phyloP scores from a whole-genome alignment of 2,797 vertebrate species.

The Nasua narica region DNA sequence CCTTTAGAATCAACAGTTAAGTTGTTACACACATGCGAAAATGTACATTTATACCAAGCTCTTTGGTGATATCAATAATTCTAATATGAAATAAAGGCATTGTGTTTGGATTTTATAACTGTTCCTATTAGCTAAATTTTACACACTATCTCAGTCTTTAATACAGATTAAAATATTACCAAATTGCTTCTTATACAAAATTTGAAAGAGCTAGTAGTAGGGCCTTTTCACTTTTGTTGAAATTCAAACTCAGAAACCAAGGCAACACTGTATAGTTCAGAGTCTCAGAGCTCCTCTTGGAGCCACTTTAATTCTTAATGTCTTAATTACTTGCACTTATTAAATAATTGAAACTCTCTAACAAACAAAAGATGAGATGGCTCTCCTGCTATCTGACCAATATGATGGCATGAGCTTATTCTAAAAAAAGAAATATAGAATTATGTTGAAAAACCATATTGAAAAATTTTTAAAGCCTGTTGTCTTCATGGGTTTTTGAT shows the following conservation, averaged over 20 bases:
- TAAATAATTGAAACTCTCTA: slow-evolving; percentile 83
- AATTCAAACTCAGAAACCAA: slow-evolving; percentile 70
- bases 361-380: slow-evolving; percentile 80
- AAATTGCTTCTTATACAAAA: background rate
- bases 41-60: background rate
- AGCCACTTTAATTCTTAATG: slow-evolving; percentile 85
- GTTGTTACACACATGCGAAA: background rate
- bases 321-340: slow-evolving; percentile 82
- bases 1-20: background rate
- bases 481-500: background rate
- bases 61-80: background rate
- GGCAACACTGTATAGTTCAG: slow-evolving; percentile 64
- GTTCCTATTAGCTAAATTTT: background rate
- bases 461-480: background rate
- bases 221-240: slow-evolving; percentile 51
- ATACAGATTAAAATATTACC: slow-evolving; percentile 28
- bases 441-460: background rate
- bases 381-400: slow-evolving; percentile 61
- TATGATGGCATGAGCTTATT: background rate
- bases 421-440: slow-evolving; percentile 33
- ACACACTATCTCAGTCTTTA: background rate
- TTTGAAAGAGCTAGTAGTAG: background rate
- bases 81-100: background rate
- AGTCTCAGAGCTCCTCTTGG: slow-evolving; percentile 62
- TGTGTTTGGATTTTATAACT: background rate